phyloP scores from a whole-genome alignment of 2,797 vertebrate species.

The Trachops cirrhosus region DNA sequence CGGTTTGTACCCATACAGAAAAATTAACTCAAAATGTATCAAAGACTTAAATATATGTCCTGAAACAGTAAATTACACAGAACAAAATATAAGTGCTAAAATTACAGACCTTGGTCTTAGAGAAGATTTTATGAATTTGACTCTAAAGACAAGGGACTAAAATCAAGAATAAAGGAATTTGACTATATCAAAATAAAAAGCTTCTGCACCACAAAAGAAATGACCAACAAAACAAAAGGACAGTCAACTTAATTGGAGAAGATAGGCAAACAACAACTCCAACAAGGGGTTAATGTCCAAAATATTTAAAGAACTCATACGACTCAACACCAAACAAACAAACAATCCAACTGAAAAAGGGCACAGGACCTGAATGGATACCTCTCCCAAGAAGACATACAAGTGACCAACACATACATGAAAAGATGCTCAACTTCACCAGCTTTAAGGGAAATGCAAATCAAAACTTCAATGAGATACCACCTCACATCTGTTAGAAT shows the following conservation, averaged over 20 bases:
- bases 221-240: neutral
- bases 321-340: neutral
- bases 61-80: neutral
- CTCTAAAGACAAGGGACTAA: neutral
- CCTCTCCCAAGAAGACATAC: neutral
- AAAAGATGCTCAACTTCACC: neutral
- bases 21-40: neutral
- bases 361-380: neutral
- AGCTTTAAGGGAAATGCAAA: neutral
- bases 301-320: neutral
- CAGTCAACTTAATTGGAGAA: neutral
- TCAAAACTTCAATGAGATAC: neutral
- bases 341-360: neutral
- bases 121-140: neutral
- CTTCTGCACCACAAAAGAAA: neutral
- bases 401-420: neutral
- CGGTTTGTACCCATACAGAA: neutral
- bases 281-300: neutral
- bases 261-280: neutral
- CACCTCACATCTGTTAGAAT: neutral
- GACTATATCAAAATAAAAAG: neutral
- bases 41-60: neutral
- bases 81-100: neutral
- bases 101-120: neutral
- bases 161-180: neutral